Evolutionary conservation across 2,888 invertebrate genomes (phyloP), one percentile per base, ranked within the genome.

Genomic region (Pristionchus mayeri): DNA sequence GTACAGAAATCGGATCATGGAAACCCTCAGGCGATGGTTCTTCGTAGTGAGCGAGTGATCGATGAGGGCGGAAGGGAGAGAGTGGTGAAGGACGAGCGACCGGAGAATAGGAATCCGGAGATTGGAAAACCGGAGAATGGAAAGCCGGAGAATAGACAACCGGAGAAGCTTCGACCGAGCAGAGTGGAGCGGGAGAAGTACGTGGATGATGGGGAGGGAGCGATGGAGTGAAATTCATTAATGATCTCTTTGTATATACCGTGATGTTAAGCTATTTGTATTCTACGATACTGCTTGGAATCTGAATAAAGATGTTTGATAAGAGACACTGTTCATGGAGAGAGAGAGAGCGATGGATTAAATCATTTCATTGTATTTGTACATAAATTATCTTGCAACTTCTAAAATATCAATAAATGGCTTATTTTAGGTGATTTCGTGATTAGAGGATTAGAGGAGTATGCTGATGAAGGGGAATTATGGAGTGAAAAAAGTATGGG

Each of bases 191-290:
- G 40, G 54, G 21, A 13, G 0, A 13, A n/a, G n/a, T 79, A 79
- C 21, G 44, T 18, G 21, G 79, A 79, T 79, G 79, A 79, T 37
- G 79, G 79, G 6, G 79, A 79, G 34, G 79, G 79, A 21, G 18
- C 52, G 30, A 40, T 54, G 30, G 79, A 79, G 2, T 79, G 44
- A 44, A 13, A 30, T 48, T 27, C 16, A 11, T 63, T 63, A 63
- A 6, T 63, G 4, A 27, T 27, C 16, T 63, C 13, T 63, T n/a
- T 63, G 30, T 63, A n/a, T 1, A 63, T 63, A n/a, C 63, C 24
- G 67, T 27, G 1, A 3, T 57, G 7, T 67, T 34, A 11, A 30
- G 4, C 6, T n/a, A n/a, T n/a, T n/a, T n/a, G n/a, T n/a, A n/a
- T n/a, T n/a, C n/a, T n/a, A n/a, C n/a, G n/a, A n/a, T n/a, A n/a